Conservation (phyloP, 2,113 vertebrate genomes). For the Fulmarus glacialis region DNA sequence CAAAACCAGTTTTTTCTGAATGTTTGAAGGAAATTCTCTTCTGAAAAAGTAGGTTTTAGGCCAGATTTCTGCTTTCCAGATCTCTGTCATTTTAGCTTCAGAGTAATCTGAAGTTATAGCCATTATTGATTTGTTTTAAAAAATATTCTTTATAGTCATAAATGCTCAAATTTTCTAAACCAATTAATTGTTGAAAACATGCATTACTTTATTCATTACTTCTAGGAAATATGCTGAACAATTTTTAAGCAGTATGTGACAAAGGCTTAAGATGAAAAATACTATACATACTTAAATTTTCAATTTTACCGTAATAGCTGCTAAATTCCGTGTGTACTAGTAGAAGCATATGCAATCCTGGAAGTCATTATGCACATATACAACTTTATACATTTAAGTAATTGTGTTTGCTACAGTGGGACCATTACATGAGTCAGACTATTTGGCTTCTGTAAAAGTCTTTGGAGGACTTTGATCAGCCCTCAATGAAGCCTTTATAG, state of each 20-base stretch:
- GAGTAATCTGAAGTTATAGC: not conserved
- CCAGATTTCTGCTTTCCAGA: not conserved
- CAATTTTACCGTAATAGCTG: not conserved
- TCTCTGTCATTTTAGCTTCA: not conserved
- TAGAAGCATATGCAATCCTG: not conserved
- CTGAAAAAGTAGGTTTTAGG: not conserved
- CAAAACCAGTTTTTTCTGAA: not conserved
- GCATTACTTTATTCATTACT: not conserved
- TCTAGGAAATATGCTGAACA: not conserved
- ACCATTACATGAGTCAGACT: not conserved
- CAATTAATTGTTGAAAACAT: not conserved
- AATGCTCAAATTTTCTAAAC: not conserved
- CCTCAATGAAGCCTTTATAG: not conserved
- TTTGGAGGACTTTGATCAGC: not conserved
- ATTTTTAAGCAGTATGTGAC: not conserved
- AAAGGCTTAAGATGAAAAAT: not conserved
- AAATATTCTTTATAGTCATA: not conserved
- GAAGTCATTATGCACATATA: not conserved
- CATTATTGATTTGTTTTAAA: not conserved
- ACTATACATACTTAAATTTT: not conserved
- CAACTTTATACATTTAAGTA: not conserved
- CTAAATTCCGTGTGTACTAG: not conserved
- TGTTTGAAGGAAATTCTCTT: not conserved
- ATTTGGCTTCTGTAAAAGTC: not conserved
- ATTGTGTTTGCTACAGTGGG: not conserved